Base-by-base conservation (phyloP, 37 sponge, comb jelly and placozoan species). In the Hormiphora californensis region DNA sequence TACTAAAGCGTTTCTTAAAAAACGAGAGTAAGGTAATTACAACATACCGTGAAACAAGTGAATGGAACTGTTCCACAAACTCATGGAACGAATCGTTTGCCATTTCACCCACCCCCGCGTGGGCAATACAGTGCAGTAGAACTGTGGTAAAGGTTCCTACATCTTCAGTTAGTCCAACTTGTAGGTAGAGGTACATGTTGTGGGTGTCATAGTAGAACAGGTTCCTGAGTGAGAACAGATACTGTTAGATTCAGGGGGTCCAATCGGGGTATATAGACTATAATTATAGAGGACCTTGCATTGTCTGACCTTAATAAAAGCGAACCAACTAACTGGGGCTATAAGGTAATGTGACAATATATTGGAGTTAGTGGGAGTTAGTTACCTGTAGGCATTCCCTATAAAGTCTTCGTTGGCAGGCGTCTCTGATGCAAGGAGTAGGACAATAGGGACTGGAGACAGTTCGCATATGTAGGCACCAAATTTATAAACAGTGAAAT, bases 161-260 rank as follows among this genome's bases (percentile, higher is more conserved):
- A 30, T 57, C 59, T 28, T 4, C 5, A 17, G 59, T 30, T 4
- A 57, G 59, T 4, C 59, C 19, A 30, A 27, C 22, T n/a, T 30
- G 59, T 30, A 57, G 59, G 59, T 57, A 57, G 59, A 57, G 59
- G 59, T 57, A 30, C 28, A 27, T 23, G 59, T 57, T 57, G 59
- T 57, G 59, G 19, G 59, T 57, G 59, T 57, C 59, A 30, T 57
- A 57, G 59, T 57, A 57, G 59, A 57, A 57, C 22, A 57, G 59
- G 25, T 57, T 57, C 59, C 59, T 57, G 59, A n/a, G n/a, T n/a
- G n/a, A n/a, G n/a, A n/a, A n/a, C n/a, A n/a, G n/a, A n/a, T n/a
- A n/a, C n/a, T n/a, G n/a, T n/a, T n/a, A n/a, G n/a, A n/a, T n/a
- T n/a, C n/a, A n/a, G n/a, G n/a, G n/a, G n/a, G n/a, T n/a, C n/a